These are phyloP conservation scores for Lathamus discolor DNA, from an alignment of 2,113 vertebrate genomes.

Conservation along the genomic window DNA sequence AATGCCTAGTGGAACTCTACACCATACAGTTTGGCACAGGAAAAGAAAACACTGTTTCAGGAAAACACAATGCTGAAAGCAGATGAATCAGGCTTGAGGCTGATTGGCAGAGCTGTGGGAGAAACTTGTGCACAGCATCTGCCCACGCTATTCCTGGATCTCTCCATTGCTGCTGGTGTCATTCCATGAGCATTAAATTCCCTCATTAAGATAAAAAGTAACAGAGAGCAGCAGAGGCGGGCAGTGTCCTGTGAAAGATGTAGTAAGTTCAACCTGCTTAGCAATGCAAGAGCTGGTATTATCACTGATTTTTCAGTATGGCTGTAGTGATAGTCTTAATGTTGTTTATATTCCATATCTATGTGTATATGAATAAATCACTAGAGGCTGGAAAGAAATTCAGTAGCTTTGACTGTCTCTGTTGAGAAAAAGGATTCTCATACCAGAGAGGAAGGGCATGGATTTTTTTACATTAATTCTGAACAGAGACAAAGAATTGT, in stretches of 20 bases:
- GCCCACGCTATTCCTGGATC: slow-evolving; percentile 32
- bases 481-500: neutral
- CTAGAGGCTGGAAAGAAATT: neutral
- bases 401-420: neutral
- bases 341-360: neutral
- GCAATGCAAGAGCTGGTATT: neutral
- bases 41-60: neutral
- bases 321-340: neutral
- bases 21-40: neutral
- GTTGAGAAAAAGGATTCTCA: neutral
- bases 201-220: neutral
- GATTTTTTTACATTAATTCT: neutral
- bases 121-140: slow-evolving; percentile 25
- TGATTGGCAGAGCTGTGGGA: slow-evolving; percentile 30
- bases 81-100: slow-evolving; percentile 26
- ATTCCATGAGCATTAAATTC: neutral
- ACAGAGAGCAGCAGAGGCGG: neutral
- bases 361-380: neutral
- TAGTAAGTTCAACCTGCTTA: neutral
- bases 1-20: neutral
- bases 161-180: neutral
- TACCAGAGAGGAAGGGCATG: neutral
- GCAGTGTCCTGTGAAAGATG: neutral
- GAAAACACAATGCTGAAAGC: neutral
- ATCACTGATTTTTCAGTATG: neutral